phyloP scores from a whole-genome alignment of 1,140 invertebrate species.

The Eumaeus atala region DNA sequence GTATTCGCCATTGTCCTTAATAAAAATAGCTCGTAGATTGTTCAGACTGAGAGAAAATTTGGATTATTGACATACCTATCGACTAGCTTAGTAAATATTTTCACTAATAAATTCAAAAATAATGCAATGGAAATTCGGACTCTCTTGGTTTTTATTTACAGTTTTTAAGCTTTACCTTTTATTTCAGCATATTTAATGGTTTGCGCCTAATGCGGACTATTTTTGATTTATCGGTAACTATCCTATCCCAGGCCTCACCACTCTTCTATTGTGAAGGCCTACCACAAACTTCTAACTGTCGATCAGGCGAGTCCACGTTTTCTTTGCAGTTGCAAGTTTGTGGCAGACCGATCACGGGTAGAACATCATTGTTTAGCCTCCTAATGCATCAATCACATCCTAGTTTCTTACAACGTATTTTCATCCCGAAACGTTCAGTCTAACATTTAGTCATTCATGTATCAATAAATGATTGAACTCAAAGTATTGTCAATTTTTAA shows the following conservation, averaged over 20 bases:
- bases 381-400: too few species aligned
- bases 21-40: too few species aligned
- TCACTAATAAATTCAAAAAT: slow-evolving; percentile 46
- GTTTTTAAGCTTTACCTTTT: slow-evolving; percentile 35
- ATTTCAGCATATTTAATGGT: slow-evolving; percentile 71
- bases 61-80: too few species aligned
- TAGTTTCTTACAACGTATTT: too few species aligned
- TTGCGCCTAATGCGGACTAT: slow-evolving; percentile 67
- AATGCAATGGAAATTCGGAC: slow-evolving; percentile 40
- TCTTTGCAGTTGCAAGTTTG: slow-evolving; percentile 42
- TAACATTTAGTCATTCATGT: too few species aligned
- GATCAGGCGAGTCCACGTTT: slow-evolving; percentile 46
- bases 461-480: too few species aligned
- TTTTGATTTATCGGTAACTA: slow-evolving; percentile 58
- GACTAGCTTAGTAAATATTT: too few species aligned
- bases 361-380: too few species aligned
- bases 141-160: slow-evolving; percentile 33
- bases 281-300: slow-evolving; percentile 48
- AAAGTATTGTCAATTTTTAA: too few species aligned
- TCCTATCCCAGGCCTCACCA: slow-evolving; percentile 28
- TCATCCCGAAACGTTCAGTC: too few species aligned
- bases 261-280: slow-evolving; percentile 30
- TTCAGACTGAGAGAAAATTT: too few species aligned
- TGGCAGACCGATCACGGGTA: slow-evolving; percentile 36
- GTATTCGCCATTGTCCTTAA: too few species aligned